These are phyloP conservation scores for Scytalopus superciliaris DNA, from an alignment of 2,113 vertebrate genomes.

Conservation along the genomic window DNA sequence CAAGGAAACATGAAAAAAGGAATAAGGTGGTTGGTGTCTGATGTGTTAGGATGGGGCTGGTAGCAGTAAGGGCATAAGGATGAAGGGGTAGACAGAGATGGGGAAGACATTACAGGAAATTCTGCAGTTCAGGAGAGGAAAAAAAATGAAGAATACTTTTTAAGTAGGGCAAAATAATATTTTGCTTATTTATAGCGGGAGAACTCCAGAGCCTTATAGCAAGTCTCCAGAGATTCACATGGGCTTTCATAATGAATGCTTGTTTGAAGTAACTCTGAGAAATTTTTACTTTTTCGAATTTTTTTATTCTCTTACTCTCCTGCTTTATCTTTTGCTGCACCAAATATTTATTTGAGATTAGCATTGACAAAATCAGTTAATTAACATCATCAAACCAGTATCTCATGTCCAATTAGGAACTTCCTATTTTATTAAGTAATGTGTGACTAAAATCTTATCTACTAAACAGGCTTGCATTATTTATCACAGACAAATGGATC, in stretches of 20 bases:
- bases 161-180: background rate
- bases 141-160: background rate
- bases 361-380: background rate
- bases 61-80: background rate
- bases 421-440: background rate
- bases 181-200: background rate
- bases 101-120: background rate
- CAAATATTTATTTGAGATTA: background rate
- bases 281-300: background rate
- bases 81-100: background rate
- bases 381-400: background rate
- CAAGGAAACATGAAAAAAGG: background rate
- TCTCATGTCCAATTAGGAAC: background rate
- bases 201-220: background rate
- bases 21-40: background rate
- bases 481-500: background rate
- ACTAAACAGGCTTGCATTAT: background rate
- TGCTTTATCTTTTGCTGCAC: background rate
- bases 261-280: background rate
- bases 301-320: background rate
- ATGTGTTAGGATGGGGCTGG: background rate
- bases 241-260: background rate
- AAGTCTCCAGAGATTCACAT: background rate
- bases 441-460: background rate
- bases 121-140: background rate